Evolutionary conservation across 2,888 invertebrate genomes (phyloP), one percentile per base, ranked within the genome.

Genomic region (Pristionchus japonicus): DNA sequence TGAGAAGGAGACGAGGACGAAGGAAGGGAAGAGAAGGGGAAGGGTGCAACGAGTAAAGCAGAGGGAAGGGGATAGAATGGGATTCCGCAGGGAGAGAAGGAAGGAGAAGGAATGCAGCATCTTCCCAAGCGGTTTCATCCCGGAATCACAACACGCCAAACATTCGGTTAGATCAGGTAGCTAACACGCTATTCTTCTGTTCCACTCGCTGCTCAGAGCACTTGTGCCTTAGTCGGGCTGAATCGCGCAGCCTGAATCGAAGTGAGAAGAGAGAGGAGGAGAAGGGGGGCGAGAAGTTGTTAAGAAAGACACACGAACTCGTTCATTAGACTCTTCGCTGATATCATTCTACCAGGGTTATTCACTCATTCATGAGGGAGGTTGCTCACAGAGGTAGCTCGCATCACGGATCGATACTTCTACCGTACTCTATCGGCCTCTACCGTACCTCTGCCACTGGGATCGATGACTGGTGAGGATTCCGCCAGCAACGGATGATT

Each of bases 401-500:
- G 13, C n/a, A n/a, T n/a, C n/a, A n/a, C n/a, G 9, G 57, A 80
- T 34, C 61, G 64, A 20, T 20, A 23, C 37, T 3, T n/a, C 83
- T 20, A 83, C 57, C 49, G 84, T 52, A 37, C 52, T 57, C 43
- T 15, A 11, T n/a, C n/a, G 34, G n/a, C 88, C 9, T 6, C 47
- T 40, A 27, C 27, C 70, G 52, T 89, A 93, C 93, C 93, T 91
- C 89, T 93, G 93, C 93, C 93, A 93, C 89, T 93, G 93, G 37
- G 92, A 91, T 82, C 93, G 90, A 80, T 90, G 92, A 17, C 90
- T 90, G 67, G 89, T 89, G 20, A 87, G 77, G 9, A 80, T 11
- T 64, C 87, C 80, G 40, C 27, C 52, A 47, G 49, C 86, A 20
- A 86, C 86, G 88, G 88, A 88, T 49, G 89, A 89, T 86, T 92